Conservation (phyloP, 2,797 vertebrate species). For the Phataginus tetradactyla region DNA sequence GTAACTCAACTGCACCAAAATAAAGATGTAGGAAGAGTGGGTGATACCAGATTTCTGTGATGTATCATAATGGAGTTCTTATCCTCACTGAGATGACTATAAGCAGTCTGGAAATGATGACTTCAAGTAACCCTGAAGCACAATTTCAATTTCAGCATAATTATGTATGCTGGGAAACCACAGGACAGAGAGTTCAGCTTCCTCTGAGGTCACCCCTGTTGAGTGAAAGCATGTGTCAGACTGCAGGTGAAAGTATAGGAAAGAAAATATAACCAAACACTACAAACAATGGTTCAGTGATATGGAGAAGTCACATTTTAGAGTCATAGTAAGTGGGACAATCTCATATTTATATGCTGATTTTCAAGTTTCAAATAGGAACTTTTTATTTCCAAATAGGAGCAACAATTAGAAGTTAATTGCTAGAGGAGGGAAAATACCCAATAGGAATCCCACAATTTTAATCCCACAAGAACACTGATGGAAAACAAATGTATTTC, state of each 20-base stretch:
- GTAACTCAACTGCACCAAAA: not conserved
- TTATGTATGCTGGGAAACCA: constrained; percentile 51
- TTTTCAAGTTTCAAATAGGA: not conserved
- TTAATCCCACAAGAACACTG: not conserved
- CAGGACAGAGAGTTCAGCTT: constrained; percentile 12
- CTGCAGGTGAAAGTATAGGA: not conserved
- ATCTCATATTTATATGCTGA: not conserved
- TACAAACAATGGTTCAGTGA: not conserved
- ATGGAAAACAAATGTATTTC: constrained; percentile 48
- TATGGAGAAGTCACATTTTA: not conserved
- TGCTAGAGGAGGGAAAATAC: not conserved
- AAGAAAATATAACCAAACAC: not conserved
- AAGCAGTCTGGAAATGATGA: constrained; percentile 41
- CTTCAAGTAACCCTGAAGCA: constrained; percentile 56
- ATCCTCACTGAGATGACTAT: not conserved
- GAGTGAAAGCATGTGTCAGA: constrained; percentile 45
- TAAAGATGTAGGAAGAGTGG: not conserved
- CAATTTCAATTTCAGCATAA: constrained; percentile 38
- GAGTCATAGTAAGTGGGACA: not conserved
- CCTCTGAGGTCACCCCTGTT: constrained; percentile 46
- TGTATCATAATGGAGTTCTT: not conserved
- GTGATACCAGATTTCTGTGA: not conserved
- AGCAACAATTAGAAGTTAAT: not conserved
- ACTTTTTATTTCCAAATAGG: not conserved
- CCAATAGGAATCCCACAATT: not conserved